Evolutionary conservation across 2,888 invertebrate genomes (phyloP).

Genomic region (Lutraria lutraria): DNA sequence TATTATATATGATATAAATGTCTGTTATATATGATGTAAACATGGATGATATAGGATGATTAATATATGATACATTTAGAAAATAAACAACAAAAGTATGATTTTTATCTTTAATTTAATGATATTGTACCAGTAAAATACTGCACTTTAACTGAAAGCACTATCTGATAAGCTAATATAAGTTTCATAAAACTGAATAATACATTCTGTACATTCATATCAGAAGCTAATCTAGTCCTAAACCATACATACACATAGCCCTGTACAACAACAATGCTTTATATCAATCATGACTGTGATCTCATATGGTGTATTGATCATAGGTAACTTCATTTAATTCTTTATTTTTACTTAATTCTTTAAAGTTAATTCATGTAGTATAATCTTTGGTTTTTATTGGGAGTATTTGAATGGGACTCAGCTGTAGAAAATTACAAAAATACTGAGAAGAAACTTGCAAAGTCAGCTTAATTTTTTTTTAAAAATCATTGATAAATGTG

Average conservation of each 20-base stretch:
- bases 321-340: too few relatives aligned
- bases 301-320: neutral
- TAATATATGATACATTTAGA: too few relatives aligned
- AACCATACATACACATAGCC: neutral
- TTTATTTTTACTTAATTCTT: neutral
- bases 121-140: conserved; percentile 12
- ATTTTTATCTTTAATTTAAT: conserved; percentile 15
- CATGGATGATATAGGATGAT: too few relatives aligned
- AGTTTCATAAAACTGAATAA: conserved; percentile 3
- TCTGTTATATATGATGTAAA: too few relatives aligned
- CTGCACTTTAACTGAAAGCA: conserved; percentile 23
- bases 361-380: neutral
- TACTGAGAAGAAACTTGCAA: too few relatives aligned
- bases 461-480: too few relatives aligned
- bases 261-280: neutral
- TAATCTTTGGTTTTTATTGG: too few relatives aligned
- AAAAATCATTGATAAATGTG: too few relatives aligned
- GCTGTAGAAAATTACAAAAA: too few relatives aligned
- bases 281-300: neutral
- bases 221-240: neutral
- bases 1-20: too few relatives aligned
- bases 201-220: neutral
- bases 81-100: neutral
- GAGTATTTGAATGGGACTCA: too few relatives aligned
- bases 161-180: conserved; percentile 19